A percentile compares a stretch with the other conserved stretches of the same genome.
Evolutionary conservation across 2,113 vertebrate genomes (phyloP).

Genomic region (Odobenus rosmarus): DNA sequence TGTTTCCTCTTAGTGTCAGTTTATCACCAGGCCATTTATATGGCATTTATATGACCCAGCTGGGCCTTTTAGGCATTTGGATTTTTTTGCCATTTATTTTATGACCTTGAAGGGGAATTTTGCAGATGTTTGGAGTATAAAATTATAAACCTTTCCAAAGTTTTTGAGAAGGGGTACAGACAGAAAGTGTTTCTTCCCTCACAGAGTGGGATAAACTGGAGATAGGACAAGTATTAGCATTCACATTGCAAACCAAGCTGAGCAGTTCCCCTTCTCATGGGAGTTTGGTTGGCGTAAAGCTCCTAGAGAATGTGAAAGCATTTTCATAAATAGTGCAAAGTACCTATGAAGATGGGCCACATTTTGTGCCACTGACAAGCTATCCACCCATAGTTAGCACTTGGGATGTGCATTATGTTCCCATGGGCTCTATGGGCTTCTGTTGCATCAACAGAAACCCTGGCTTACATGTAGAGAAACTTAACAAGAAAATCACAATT

Average conservation of each 20-base stretch:
- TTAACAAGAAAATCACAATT: neutral
- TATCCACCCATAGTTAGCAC: neutral
- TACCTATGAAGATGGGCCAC: neutral
- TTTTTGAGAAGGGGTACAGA: neutral
- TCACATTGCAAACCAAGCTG: neutral
- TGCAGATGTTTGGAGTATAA: neutral
- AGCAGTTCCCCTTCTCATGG: neutral
- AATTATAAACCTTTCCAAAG: neutral
- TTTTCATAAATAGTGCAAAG: neutral
- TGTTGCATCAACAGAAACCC: neutral
- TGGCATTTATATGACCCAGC: neutral
- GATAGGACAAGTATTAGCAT: neutral
- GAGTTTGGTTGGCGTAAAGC: neutral
- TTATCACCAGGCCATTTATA: neutral
- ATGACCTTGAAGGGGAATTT: neutral
- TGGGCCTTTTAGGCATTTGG: neutral
- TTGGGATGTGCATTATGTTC: neutral
- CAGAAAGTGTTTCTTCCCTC: neutral
- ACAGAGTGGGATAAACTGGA: neutral
- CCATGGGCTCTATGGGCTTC: fast-evolving
- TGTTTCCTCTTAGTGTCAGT: neutral
- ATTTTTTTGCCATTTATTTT: neutral
- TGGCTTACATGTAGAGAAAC: neutral
- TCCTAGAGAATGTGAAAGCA: neutral
- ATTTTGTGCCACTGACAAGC: neutral